Evolutionary conservation across 2,113 vertebrate genomes (phyloP).

Genomic region (Phrynosoma blainvillii): DNA sequence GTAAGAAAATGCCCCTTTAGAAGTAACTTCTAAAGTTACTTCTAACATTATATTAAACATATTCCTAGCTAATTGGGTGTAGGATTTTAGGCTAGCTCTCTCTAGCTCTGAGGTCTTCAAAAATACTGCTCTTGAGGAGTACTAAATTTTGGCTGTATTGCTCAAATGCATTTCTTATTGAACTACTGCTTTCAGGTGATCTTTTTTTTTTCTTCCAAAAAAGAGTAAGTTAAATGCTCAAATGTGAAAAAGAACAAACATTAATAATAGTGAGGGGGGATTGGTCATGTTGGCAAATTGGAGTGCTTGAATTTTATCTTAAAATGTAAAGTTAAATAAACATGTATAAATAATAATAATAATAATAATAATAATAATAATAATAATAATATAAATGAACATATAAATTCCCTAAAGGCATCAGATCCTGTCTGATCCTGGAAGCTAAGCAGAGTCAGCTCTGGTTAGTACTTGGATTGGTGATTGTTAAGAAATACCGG

Average conservation of each 20-base stretch:
- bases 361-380: too few species aligned
- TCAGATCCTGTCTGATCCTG: too few species aligned
- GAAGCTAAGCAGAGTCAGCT: too few species aligned
- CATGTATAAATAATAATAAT: too few species aligned
- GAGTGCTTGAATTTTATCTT: background rate
- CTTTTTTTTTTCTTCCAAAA: background rate
- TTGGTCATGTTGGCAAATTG: too few species aligned
- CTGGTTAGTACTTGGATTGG: too few species aligned
- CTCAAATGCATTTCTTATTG: background rate
- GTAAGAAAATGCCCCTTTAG: too few species aligned
- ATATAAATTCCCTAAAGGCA: too few species aligned
- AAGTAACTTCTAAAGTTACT: too few species aligned
- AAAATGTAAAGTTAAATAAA: conserved; percentile 9
- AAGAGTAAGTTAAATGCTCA: background rate
- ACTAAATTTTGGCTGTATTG: background rate
- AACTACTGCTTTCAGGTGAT: conserved; percentile 23
- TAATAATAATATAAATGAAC: too few species aligned
- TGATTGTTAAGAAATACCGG: too few species aligned
- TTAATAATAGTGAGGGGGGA: background rate
- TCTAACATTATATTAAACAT: background rate
- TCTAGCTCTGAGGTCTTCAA: background rate
- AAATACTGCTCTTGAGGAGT: background rate
- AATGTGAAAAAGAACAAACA: conserved; percentile 2
- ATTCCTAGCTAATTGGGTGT: background rate
- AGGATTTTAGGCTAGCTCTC: background rate